Conservation (phyloP, 2,797 vertebrate species). For the Microcaecilia unicolor region DNA sequence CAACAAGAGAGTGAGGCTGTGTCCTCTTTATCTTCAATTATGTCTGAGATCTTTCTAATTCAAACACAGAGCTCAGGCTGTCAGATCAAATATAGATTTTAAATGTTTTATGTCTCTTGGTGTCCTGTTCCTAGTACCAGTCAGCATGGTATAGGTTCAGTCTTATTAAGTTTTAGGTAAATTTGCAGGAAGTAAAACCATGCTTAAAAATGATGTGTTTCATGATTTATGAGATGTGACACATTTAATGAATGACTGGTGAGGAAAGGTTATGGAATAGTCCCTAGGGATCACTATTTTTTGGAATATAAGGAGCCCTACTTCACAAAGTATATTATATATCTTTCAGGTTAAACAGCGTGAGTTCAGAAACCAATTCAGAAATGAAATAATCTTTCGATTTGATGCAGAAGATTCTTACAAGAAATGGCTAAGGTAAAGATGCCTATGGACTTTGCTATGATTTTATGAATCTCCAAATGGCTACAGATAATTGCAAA, state of each 20-base stretch:
- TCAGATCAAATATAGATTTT: constrained; percentile 65
- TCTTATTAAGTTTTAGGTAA: constrained; percentile 51
- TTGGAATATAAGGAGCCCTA: constrained; percentile 18
- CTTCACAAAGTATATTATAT: constrained; percentile 26
- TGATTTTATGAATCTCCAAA: no score
- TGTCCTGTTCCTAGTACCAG: constrained; percentile 25
- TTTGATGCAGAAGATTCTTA: constrained; percentile 61
- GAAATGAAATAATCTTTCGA: constrained; percentile 61
- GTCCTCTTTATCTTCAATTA: constrained; percentile 65
- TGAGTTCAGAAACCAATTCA: constrained; percentile 68
- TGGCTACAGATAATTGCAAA: no score
- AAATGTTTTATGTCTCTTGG: constrained; percentile 52
- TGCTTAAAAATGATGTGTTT: constrained; percentile 72
- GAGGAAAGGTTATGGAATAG: constrained; percentile 26
- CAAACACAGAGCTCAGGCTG: constrained; percentile 45
- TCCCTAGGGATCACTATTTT: constrained; percentile 19
- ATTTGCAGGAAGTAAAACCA: constrained; percentile 53
- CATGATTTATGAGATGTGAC: constrained; percentile 65
- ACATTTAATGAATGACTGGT: constrained; percentile 36
- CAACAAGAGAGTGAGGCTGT: constrained; percentile 53
- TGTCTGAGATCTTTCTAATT: constrained; percentile 67
- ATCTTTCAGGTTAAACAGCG: constrained; percentile 64
- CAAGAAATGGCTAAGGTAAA: constrained; percentile 53
- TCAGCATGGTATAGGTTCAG: constrained; percentile 27
- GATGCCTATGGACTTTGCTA: no score